Conservation (phyloP, 2,113 vertebrate species). For the Nothoprocta pentlandii region DNA sequence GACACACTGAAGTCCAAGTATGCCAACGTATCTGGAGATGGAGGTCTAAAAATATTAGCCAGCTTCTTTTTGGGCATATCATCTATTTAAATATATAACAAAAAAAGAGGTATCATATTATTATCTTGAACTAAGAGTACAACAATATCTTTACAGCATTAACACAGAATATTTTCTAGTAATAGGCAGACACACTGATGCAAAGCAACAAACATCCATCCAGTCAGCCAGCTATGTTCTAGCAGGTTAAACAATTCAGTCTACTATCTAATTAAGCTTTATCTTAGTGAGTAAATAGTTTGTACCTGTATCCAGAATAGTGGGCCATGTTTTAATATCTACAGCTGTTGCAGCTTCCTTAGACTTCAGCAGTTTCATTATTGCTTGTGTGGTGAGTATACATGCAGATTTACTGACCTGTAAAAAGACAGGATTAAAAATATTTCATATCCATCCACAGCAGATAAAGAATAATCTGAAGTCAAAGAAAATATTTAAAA, state of each 20-base stretch:
- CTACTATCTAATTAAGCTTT: neutral
- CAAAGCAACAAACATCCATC: neutral
- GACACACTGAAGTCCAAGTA: conserved; percentile 99
- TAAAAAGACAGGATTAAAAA: neutral
- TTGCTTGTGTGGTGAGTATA: conserved; percentile 94
- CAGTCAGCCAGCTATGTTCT: neutral
- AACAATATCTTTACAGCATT: neutral
- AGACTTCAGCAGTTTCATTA: conserved; percentile 94
- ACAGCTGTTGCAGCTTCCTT: conserved; percentile 93
- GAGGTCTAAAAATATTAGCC: conserved; percentile 87
- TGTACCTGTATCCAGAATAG: conserved; percentile 92
- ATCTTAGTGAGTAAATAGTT: neutral
- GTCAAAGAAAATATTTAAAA: neutral
- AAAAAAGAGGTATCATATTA: neutral
- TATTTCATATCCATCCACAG: neutral
- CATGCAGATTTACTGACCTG: conserved; percentile 97
- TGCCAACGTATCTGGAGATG: conserved; percentile 90
- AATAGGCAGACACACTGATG: neutral
- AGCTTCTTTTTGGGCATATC: conserved; percentile 94
- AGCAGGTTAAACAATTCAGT: neutral
- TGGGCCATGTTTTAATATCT: conserved; percentile 92
- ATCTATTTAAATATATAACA: conserved; percentile 75
- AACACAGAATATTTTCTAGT: neutral
- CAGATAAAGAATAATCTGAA: neutral
- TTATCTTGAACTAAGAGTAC: neutral